phyloP scores from a whole-genome alignment of 2,888 invertebrate species.

The Ophraella communa region DNA sequence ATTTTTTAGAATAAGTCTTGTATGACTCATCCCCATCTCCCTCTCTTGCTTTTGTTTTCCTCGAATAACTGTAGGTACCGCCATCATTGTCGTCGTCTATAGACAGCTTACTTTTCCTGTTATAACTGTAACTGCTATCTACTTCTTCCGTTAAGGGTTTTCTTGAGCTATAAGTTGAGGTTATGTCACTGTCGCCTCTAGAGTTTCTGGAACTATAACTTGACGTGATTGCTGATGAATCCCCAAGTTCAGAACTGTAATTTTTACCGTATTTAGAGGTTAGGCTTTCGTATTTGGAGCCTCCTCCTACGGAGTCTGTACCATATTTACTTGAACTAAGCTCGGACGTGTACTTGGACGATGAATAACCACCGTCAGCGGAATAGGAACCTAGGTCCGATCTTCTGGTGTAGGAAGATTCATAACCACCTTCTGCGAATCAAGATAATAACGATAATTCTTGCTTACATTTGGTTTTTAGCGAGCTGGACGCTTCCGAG shows the following conservation, averaged over 20 bases:
- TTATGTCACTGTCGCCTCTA: conserved; percentile 26
- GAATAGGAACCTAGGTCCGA: conserved; percentile 49
- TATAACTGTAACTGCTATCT: conserved; percentile 39
- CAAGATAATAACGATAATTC: conserved; percentile 15
- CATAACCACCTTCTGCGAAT: conserved; percentile 54
- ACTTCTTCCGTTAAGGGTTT: conserved; percentile 38
- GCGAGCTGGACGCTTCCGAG: conserved; percentile 17
- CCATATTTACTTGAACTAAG: conserved; percentile 37
- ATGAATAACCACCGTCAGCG: conserved; percentile 43
- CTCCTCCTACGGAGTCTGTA: conserved; percentile 35
- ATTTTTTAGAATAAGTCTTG: conserved; percentile 42
- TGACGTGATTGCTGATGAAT: conserved; percentile 37
- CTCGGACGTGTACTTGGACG: conserved; percentile 43
- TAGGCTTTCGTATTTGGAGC: conserved; percentile 43
- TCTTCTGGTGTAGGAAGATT: conserved; percentile 53
- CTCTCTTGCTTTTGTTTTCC: conserved; percentile 35
- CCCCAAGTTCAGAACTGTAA: conserved; percentile 34
- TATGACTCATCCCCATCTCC: conserved; percentile 39
- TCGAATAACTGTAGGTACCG: conserved; percentile 40
- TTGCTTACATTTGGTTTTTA: background rate
- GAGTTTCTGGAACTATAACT: conserved; percentile 42
- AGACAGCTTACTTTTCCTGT: conserved; percentile 37
- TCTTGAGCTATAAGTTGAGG: conserved; percentile 41
- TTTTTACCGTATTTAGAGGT: conserved; percentile 45
- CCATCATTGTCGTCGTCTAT: conserved; percentile 41